These are phyloP conservation scores for Xiphophorus birchmanni DNA, from an alignment of 2,797 vertebrate genomes.

Conservation along the genomic window DNA sequence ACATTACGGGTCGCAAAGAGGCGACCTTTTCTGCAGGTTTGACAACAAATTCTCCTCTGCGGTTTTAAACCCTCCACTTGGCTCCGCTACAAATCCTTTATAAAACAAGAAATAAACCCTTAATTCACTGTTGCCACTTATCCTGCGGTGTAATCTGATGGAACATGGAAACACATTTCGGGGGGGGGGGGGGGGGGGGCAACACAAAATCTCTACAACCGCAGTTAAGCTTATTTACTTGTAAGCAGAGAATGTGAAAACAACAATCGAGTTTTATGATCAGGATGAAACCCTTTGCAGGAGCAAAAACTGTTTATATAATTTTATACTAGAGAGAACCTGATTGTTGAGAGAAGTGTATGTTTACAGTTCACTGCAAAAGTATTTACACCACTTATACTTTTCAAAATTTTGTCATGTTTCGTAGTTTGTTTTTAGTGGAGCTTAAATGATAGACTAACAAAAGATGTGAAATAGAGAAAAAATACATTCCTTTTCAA, in stretches of 20 bases:
- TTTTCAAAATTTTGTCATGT: neutral
- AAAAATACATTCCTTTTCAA: neutral
- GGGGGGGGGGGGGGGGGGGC: no score
- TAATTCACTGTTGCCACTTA: constrained; percentile 25
- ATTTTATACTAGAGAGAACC: constrained; percentile 15
- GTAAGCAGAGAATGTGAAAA: constrained; percentile 3
- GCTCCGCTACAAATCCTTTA: constrained; percentile 31
- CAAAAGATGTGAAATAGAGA: neutral
- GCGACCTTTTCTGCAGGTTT: constrained; percentile 3
- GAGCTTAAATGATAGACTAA: neutral
- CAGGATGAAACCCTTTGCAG: neutral
- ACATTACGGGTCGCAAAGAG: constrained; percentile 4
- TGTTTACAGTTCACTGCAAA: neutral
- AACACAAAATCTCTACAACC: constrained; percentile 27
- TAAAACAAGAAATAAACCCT: constrained; percentile 38
- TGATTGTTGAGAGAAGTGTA: neutral
- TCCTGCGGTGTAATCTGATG: constrained; percentile 40
- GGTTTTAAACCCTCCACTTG: constrained; percentile 17
- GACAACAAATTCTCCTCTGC: constrained; percentile 16
- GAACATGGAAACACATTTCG: constrained; percentile 15
- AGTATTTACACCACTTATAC: neutral
- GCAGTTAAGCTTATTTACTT: constrained; percentile 25
- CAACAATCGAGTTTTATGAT: neutral
- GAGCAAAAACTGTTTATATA: neutral
- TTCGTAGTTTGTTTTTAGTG: neutral